These are phyloP conservation scores for Metaphire vulgaris DNA, from an alignment of 1,140 invertebrate species.

Conservation along the genomic window DNA sequence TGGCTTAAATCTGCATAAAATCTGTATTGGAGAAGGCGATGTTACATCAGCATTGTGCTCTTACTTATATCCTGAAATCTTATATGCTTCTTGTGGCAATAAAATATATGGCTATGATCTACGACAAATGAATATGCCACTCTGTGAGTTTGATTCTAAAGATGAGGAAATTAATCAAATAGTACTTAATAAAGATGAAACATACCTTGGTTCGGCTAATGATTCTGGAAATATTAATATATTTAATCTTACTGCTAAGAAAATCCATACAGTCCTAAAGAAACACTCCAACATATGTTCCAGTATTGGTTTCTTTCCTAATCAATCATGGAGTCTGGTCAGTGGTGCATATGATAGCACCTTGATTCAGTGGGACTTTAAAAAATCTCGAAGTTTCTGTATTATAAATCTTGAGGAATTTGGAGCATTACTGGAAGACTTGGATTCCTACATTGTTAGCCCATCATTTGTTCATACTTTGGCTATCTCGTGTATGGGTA, in stretches of 20 bases:
- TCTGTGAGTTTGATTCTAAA: slow-evolving; percentile 38
- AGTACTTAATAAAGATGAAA: slow-evolving; percentile 40
- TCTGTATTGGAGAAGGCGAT: slow-evolving; percentile 32
- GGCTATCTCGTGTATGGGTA: slow-evolving; percentile 34
- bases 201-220: slow-evolving; percentile 44
- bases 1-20: slow-evolving; percentile 34
- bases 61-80: slow-evolving; percentile 34
- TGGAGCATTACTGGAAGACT: slow-evolving; percentile 32
- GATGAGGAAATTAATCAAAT: slow-evolving; percentile 46
- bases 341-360: slow-evolving; percentile 44
- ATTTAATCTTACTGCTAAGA: slow-evolving; percentile 36
- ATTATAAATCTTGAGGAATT: slow-evolving; percentile 46
- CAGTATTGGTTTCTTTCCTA: slow-evolving; percentile 39
- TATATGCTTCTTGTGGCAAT: slow-evolving; percentile 41
- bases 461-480: slow-evolving; percentile 46
- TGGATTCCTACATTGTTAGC: slow-evolving; percentile 40
- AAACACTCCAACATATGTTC: slow-evolving; percentile 49
- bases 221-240: slow-evolving; percentile 45
- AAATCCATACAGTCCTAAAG: slow-evolving; percentile 41
- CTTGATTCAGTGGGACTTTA: slow-evolving; percentile 46
- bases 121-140: slow-evolving; percentile 27
- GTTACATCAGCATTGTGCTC: slow-evolving; percentile 41
- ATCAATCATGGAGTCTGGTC: slow-evolving; percentile 41
- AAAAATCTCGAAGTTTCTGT: slow-evolving; percentile 39
- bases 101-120: slow-evolving; percentile 36